Conservation (phyloP, 2,113 vertebrate species). For the Ursus arctos region DNA sequence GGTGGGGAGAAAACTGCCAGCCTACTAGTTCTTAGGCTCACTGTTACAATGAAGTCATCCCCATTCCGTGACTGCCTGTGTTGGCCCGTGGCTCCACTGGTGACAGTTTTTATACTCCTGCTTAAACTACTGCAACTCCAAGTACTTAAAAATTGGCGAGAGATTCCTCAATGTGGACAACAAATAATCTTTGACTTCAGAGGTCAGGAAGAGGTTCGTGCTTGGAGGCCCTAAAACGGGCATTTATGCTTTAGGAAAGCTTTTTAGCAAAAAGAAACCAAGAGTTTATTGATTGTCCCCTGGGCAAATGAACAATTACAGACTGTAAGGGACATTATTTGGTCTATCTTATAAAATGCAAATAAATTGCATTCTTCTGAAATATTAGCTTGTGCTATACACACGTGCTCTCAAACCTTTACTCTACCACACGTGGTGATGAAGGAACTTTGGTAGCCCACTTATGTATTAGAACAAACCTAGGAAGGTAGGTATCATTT, state of each 20-base stretch:
- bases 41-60: background rate
- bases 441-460: background rate
- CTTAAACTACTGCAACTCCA: background rate
- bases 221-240: background rate
- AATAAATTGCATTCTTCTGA: conserved; percentile 32
- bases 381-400: background rate
- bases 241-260: background rate
- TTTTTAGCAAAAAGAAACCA: background rate
- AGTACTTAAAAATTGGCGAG: background rate
- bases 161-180: background rate
- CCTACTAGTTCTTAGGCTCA: background rate
- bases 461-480: background rate
- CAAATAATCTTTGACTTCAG: background rate
- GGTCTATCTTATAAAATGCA: conserved; percentile 33
- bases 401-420: background rate
- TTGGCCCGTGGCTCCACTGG: background rate
- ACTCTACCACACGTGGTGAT: background rate
- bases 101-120: background rate
- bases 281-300: background rate
- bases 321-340: background rate
- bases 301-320: background rate
- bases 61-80: background rate
- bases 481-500: background rate
- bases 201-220: background rate
- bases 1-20: background rate